Evolutionary conservation across 2,797 vertebrate genomes (phyloP), one percentile per base, ranked within the genome.

Genomic region (Eremophila alpestris): DNA sequence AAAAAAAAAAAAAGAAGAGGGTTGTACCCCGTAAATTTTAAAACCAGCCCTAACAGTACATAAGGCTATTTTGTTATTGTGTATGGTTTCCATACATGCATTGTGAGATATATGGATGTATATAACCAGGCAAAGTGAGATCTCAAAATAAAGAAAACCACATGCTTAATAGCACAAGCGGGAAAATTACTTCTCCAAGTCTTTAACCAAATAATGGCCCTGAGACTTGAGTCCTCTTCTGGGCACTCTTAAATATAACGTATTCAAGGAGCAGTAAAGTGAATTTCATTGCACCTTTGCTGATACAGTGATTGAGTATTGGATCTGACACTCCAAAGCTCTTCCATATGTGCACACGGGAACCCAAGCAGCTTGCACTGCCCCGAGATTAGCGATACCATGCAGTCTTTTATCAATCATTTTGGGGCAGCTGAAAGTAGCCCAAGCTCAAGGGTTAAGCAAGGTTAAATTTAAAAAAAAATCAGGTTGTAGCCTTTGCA

Each of bases 1-100:
- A 20, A 30, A 81, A 14, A 18, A 36, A 23, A 15, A 32, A 62
- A 62, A 48, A 46, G n/a, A 21, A 82, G 16, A 89, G 14, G 6
- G 32, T 94, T 97, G 83, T 95, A 97, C 93, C 92, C 94, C 90
- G 93, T 97, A 97, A 97, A 97, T 97, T 97, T 97, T 95, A 96
- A 96, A 96, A 63, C 91, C 94, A 93, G 91, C 67, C 84, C 91
- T 94, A 96, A 75, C 95, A 93, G 90, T 78, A 86, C 83, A 87
- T 93, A 94, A 93, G 87, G 56, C 59, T 93, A 45, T 95, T 96
- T 93, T 97, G 94, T 94, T 96, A 87, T 96, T 97, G 92, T 96
- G 92, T 89, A 96, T 96, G 95, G 96, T 97, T 97, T 97, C 85
- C 94, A 96, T 96, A 96, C 75, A 83, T 62, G 87, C 4, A 7